Evolutionary conservation across 1,140 invertebrate genomes (phyloP).

Genomic region (Aphelenchoides avenae): DNA sequence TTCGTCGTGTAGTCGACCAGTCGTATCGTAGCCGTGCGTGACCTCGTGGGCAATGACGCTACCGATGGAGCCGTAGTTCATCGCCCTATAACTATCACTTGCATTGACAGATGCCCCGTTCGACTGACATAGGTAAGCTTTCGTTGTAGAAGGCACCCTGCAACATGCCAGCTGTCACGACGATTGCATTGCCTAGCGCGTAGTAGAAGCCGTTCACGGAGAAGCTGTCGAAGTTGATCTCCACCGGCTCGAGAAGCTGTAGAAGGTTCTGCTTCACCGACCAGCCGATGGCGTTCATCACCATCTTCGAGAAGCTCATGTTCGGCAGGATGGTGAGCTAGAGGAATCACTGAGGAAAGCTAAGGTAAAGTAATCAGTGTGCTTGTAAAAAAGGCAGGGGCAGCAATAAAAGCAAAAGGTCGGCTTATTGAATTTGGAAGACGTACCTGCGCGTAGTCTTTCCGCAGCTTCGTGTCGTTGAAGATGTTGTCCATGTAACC

Average conservation of each 20-base stretch:
- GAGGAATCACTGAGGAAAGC: too few relatives aligned
- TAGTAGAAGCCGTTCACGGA: constrained; percentile 28
- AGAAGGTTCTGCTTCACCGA: constrained; percentile 6
- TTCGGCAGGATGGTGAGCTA: constrained; percentile 4
- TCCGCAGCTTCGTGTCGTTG: constrained; percentile 17
- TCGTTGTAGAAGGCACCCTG: constrained; percentile 21
- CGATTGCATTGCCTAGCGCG: constrained; percentile 22
- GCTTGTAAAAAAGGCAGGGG: too few relatives aligned
- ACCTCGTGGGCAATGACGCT: constrained; percentile 67
- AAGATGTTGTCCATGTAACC: constrained; percentile 22
- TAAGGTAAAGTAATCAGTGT: too few relatives aligned
- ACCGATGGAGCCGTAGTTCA: constrained; percentile 36
- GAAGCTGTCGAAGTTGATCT: constrained; percentile 30
- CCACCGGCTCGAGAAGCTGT: constrained; percentile 27
- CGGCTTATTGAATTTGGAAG: background rate
- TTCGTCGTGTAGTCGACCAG: constrained; percentile 61
- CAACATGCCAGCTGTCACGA: constrained; percentile 15
- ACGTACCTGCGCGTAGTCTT: constrained; percentile 13
- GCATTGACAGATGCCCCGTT: constrained; percentile 1
- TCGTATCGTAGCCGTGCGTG: constrained; percentile 86
- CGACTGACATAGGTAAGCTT: constrained; percentile 1
- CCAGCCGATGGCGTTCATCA: background rate
- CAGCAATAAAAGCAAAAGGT: too few relatives aligned
- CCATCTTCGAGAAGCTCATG: constrained; percentile 2
- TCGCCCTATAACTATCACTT: constrained; percentile 16